Base-by-base conservation (phyloP, 2,113 vertebrate species). In the Xyrauchen texanus region DNA sequence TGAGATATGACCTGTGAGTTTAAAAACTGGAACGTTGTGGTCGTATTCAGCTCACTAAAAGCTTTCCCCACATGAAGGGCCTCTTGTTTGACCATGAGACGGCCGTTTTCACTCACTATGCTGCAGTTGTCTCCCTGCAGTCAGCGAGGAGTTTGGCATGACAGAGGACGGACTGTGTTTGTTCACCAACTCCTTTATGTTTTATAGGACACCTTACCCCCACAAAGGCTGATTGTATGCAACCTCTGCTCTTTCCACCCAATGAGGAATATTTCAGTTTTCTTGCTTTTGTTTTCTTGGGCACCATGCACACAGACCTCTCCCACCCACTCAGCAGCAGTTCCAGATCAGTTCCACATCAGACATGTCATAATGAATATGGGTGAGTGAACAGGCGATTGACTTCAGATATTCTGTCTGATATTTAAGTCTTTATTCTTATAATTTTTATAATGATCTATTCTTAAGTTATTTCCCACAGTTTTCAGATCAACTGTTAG, bases 301-400 rank as follows among this genome's bases (percentile, higher is more conserved):
- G 15, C 58, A 34, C 7, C 45, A 34, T 34, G 21, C 21, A 34
- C 21, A 34, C 21, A 51, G 46, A 63, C 15, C 44, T 51, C 45
- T 62, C 46, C 58, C 72, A 51, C 72, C 57, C 72, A 74, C 70
- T 73, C 55, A 73, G 78, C 61, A 57, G 61, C 78, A 74, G 61
- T 49, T 65, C 62, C 68, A 0, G 12, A 73, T 73, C 78, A 51
- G 78, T 67, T 63, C 46, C 8, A 74, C 58, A 11, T 74, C 58
- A 74, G 15, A 74, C 21, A 34, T 34, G 21, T 34, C 21, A 1
- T 34, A 34, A 34, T 34, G 21, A 34, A 34, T 34, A 34, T 34
- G 21, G 21, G 21, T 34, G 21, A 34, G 21, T 34, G 21, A 34
- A 34, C 21, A 34, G 21, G 21, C 21, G 3, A 34, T 34, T 34